Evolutionary conservation across 2,888 invertebrate species (phyloP).

Genomic region (Archips crataeganus): DNA sequence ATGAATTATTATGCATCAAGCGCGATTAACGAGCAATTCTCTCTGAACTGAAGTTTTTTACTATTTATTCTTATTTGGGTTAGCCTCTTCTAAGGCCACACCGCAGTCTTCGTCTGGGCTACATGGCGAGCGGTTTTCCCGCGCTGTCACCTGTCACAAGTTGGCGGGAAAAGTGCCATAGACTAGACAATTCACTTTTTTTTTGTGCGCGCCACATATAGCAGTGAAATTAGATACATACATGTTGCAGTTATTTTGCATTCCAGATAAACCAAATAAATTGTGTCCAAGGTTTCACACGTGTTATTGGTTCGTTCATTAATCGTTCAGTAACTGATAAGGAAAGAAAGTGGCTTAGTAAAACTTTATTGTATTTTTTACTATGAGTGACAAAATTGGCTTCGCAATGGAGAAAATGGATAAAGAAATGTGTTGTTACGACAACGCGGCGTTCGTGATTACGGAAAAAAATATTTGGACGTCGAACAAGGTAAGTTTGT

Average conservation of each 20-base stretch:
- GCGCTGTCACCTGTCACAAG: conserved; percentile 55
- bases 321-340: conserved; percentile 45
- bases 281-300: not conserved
- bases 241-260: conserved; percentile 1
- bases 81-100: conserved; percentile 53
- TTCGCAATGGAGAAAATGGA: conserved; percentile 54
- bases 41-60: conserved; percentile 34
- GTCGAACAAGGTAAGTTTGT: conserved; percentile 21
- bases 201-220: conserved; percentile 5
- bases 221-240: conserved; percentile 15
- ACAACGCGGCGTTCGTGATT: conserved; percentile 73
- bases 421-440: conserved; percentile 65
- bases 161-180: conserved; percentile 60
- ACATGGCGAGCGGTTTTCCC: conserved; percentile 60
- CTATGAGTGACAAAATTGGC: conserved; percentile 53
- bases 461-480: conserved; percentile 69
- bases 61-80: conserved; percentile 59
- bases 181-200: conserved; percentile 14
- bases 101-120: conserved; percentile 57
- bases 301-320: not conserved
- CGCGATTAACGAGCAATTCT: conserved; percentile 33
- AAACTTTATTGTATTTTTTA: conserved; percentile 25
- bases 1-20: conserved; percentile 32
- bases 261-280: not conserved
- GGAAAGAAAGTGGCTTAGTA: conserved; percentile 34